phyloP scores from a whole-genome alignment of 2,888 invertebrate species.

The Epinotia demarniana region DNA sequence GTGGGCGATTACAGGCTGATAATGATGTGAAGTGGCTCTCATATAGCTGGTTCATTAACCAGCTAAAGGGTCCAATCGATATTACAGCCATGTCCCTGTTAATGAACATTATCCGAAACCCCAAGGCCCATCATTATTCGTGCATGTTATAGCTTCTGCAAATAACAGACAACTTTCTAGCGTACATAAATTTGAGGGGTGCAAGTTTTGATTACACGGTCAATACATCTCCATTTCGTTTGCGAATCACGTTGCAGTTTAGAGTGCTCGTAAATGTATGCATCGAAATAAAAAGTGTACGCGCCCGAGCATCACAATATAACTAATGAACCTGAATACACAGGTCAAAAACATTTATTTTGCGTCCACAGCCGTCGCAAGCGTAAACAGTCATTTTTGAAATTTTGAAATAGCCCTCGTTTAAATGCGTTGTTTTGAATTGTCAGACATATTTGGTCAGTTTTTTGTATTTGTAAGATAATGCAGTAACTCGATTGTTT shows the following conservation, averaged over 20 bases:
- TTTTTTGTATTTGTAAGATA: not conserved
- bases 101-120: too few relatives aligned
- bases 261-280: constrained; percentile 23
- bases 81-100: too few relatives aligned
- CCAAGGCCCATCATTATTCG: too few relatives aligned
- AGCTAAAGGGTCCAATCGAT: too few relatives aligned
- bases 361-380: not conserved
- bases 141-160: too few relatives aligned
- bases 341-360: constrained; percentile 22
- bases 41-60: too few relatives aligned
- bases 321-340: constrained; percentile 32
- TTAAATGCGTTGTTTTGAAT: not conserved
- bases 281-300: constrained; percentile 29
- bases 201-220: constrained; percentile 19
- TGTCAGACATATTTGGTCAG: not conserved
- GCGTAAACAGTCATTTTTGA: not conserved
- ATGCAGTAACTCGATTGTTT: not conserved
- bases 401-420: not conserved
- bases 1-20: too few relatives aligned
- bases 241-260: constrained; percentile 35
- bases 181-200: not conserved
- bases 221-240: constrained; percentile 23
- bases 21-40: too few relatives aligned
- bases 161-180: not conserved
- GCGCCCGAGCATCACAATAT: constrained; percentile 23